Evolutionary conservation across 2,888 invertebrate genomes (phyloP), one percentile per base, ranked within the genome.

Genomic region (Rhogogaster chlorosoma): DNA sequence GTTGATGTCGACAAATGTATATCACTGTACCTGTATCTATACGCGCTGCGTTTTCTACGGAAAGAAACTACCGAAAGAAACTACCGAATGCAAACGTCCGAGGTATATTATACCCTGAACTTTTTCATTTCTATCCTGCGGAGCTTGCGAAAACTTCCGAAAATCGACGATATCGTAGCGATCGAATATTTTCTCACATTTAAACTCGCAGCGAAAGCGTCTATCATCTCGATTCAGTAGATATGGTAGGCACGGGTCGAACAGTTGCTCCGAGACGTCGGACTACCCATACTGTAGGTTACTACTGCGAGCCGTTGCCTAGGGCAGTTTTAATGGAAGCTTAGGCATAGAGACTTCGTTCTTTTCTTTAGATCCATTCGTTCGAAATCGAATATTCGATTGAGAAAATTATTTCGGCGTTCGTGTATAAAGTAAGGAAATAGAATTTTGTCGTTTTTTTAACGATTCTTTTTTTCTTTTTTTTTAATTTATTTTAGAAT

Each of bases 251-350:
- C 5, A 49, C n/a, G 18, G 61, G 26, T 61, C 67, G 45, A 45
- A 45, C 12, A 32, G 15, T 26, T 32, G 29, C 32, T 67, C 67
- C 1, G 15, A 67, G 29, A 67, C 18, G 5, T 7, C 67, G 67
- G 67, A 67, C 67, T 22, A 67, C 67, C 67, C 67, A 32, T 32
- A 67, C 67, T 32, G 67, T 67, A 67, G 67, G 67, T 67, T 67
- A 67, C 67, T 67, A 67, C 67, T 67, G 67, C 15, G 18, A 67
- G 18, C 32, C 67, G 67, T 18, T 67, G 67, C 67, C 67, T 32
- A 15, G 32, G 67, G 67, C 67, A 32, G 26, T 67, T 67, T 67
- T 67, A 32, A 67, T 15, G 6, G 29, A 67, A 26, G 67, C 67
- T 45, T 15, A 45, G 15, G 45, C 45, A 12, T 45, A 45, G 45